These are phyloP conservation scores for Tyria jacobaeae DNA, from an alignment of 2,888 invertebrate species.

Conservation along the genomic window DNA sequence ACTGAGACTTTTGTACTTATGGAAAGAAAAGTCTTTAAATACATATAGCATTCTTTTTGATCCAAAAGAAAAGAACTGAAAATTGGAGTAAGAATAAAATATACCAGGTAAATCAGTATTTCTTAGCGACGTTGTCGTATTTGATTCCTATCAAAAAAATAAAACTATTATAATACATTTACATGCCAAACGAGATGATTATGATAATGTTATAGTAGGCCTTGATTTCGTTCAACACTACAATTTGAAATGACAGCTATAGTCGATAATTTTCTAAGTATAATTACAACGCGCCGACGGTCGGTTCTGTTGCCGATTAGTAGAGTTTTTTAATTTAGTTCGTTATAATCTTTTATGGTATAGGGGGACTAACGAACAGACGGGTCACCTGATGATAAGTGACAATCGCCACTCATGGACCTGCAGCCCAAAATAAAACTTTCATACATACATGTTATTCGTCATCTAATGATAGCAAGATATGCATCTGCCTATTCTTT, in stretches of 20 bases:
- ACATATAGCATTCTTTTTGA: no score
- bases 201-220: background rate
- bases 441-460: background rate
- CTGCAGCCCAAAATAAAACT: background rate
- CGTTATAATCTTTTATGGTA: background rate
- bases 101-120: background rate
- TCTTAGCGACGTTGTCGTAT: background rate
- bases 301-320: no score
- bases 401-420: background rate
- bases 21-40: no score
- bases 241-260: background rate
- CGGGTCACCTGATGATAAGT: background rate
- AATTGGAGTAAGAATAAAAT: background rate
- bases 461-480: background rate
- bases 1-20: no score
- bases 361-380: no score
- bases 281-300: background rate
- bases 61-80: no score
- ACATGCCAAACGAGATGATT: slow-evolving; percentile 9
- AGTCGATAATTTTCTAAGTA: background rate
- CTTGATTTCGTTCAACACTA: background rate
- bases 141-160: slow-evolving; percentile 5
- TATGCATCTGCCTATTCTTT: background rate
- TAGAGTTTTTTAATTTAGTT: no score
- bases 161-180: background rate